phyloP scores from a whole-genome alignment of 2,113 vertebrate genomes.

The Thunnus maccoyii region DNA sequence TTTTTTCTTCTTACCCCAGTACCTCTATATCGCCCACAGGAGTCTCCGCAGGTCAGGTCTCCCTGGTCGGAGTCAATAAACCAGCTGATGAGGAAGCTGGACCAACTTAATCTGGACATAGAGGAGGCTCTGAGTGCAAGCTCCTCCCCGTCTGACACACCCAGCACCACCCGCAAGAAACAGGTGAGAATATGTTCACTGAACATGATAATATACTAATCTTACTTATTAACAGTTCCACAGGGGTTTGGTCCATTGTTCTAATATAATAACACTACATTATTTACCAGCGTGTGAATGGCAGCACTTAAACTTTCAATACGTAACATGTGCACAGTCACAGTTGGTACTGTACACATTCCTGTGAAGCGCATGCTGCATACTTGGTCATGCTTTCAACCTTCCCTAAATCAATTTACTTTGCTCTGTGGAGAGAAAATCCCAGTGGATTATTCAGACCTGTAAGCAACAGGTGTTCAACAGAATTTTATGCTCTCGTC shows the following conservation, averaged over 20 bases:
- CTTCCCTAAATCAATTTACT: conserved; percentile 69
- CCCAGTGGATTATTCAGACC: conserved; percentile 55
- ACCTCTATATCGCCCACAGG: conserved; percentile 58
- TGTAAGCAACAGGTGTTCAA: conserved; percentile 65
- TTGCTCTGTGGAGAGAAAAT: conserved; percentile 63
- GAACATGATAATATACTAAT: too few relatives aligned
- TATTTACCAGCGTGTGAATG: conserved; percentile 8
- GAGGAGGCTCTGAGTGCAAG: conserved; percentile 88
- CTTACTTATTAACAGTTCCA: too few relatives aligned
- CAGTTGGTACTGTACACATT: conserved; percentile 63
- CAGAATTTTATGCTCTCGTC: conserved; percentile 28
- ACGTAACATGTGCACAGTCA: conserved; percentile 50
- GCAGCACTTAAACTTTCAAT: conserved; percentile 15
- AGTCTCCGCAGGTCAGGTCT: conserved; percentile 70
- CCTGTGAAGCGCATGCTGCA: conserved; percentile 57
- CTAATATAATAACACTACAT: neutral
- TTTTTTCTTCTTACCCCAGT: conserved; percentile 22
- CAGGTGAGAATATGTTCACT: conserved; percentile 74
- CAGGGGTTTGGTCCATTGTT: neutral
- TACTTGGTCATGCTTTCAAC: conserved; percentile 75
- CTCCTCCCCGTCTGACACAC: conserved; percentile 86
- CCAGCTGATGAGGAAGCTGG: conserved; percentile 90
- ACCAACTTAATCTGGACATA: conserved; percentile 90
- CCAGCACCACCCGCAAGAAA: conserved; percentile 80
- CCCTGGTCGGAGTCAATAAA: conserved; percentile 90